Evolutionary conservation across 2,113 vertebrate genomes (phyloP), one percentile per base, ranked within the genome.

Genomic region (Eupsittula cactorum): DNA sequence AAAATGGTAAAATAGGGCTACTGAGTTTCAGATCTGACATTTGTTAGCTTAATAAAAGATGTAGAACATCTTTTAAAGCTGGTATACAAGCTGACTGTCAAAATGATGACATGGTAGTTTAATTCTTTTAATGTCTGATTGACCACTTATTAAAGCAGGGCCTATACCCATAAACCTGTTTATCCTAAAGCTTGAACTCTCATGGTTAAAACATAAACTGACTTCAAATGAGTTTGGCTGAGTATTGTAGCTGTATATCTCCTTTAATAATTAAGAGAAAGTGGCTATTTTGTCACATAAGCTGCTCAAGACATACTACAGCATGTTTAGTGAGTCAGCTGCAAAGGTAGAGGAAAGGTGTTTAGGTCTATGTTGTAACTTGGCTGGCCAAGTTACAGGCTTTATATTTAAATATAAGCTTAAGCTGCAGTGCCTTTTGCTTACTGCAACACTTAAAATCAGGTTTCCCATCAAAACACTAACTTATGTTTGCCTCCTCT

Each of bases 341-440:
- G 41, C 74, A 47, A 4, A 73, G 49, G 29, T 35, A 53, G 69
- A 50, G 28, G 50, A 19, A 29, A 71, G 10, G 12, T 87, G 11
- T 88, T 62, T 20, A 71, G 87, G 35, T 79, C 19, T 42, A 18
- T 41, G 17, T 94, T 95, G 92, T 97, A 94, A 98, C 98, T 98
- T 99, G 98, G 99, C 98, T 98, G 99, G 99, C 99, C 98, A 97
- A 98, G 98, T 98, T 98, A 62, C 92, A 76, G 96, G 31, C 90
- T 93, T 95, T 96, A 82, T 94, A 84, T 94, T 97, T 92, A 96
- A 95, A 77, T 67, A 75, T 42, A 85, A 79, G 82, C 52, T 70
- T 74, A 67, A 82, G 68, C 79, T 87, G 50, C 60, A 83, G 83
- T 95, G 92, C 94, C 96, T 97, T 97, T 96, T 49, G 60, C 91